Base-by-base conservation (phyloP, 2,113 vertebrate genomes). In the Malurus cyaneus region DNA sequence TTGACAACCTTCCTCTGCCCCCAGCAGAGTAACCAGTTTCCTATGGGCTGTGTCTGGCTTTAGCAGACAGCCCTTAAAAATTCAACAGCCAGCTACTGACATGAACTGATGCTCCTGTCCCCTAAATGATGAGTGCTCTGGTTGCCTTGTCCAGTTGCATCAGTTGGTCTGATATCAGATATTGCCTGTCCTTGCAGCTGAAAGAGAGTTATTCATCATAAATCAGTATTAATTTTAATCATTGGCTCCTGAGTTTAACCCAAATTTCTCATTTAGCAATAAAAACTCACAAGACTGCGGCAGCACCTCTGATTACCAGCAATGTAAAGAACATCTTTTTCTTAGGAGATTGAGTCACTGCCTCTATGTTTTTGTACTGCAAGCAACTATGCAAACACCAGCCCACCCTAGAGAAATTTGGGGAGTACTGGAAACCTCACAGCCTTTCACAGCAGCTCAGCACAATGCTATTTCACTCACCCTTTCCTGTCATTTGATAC, bases 401-500 rank as follows among this genome's bases (percentile, higher is more conserved):
- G 85, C 86, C 94, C 93, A 96, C 94, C 82, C 94, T 88, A 94
- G 90, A 95, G 95, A 96, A 93, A 83, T 78, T 28, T 53, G 18
- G 93, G 28, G 65, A 86, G 42, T 64, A 79, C 0, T 92, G 64
- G 77, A 94, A 96, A 80, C 73, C 61, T 93, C 88, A 67, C 41
- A 65, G 53, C 59, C 39, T 92, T 96, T 94, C 85, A 76, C 62
- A 87, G 89, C 24, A 7, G 61, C 39, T 94, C 80, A 82, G 54
- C 65, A 92, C 90, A 96, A 95, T 56, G 61, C 76, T 79, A 6
- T 92, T 95, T 94, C 56, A 18, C 80, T 93, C 77, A 86, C 57
- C 18, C 77, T 67, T 90, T 96, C 93, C 94, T 95, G 95, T 91
- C 69, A 97, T 88, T 86, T 74, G 93, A 97, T 95, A 96, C 80